phyloP scores from a whole-genome alignment of 2,113 vertebrate genomes.

The Isurus oxyrinchus region DNA sequence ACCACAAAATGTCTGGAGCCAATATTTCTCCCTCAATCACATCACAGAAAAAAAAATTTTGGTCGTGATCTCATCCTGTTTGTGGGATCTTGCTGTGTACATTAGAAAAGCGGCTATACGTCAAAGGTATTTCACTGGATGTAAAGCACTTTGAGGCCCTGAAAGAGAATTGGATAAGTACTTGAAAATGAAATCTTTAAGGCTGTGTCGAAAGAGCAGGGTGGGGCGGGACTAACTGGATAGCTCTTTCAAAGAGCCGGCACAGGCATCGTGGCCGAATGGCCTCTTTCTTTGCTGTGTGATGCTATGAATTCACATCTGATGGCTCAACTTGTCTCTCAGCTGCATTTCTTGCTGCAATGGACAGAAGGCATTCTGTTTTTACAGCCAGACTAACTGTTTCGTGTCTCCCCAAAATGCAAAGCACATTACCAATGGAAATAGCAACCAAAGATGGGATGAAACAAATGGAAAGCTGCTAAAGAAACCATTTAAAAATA shows the following conservation, averaged over 20 bases:
- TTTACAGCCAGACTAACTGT: background rate
- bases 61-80: background rate
- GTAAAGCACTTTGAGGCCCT: background rate
- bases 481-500: too few relatives aligned
- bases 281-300: background rate
- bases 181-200: background rate
- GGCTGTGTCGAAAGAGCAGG: background rate
- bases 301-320: background rate
- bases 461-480: too few relatives aligned
- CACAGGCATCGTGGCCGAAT: background rate
- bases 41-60: too few relatives aligned
- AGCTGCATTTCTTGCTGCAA: background rate
- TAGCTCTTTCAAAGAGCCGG: background rate
- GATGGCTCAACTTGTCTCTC: background rate
- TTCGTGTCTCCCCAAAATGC: too few relatives aligned
- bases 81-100: background rate
- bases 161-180: background rate
- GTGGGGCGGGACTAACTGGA: background rate
- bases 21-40: background rate
- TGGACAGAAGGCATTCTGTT: background rate
- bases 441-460: too few relatives aligned
- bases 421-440: too few relatives aligned
- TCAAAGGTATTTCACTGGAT: background rate
- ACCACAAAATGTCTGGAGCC: background rate
- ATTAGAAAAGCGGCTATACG: background rate